These are phyloP conservation scores for Saccostrea cuccullata DNA, from an alignment of 1,140 invertebrate genomes.

Conservation along the genomic window DNA sequence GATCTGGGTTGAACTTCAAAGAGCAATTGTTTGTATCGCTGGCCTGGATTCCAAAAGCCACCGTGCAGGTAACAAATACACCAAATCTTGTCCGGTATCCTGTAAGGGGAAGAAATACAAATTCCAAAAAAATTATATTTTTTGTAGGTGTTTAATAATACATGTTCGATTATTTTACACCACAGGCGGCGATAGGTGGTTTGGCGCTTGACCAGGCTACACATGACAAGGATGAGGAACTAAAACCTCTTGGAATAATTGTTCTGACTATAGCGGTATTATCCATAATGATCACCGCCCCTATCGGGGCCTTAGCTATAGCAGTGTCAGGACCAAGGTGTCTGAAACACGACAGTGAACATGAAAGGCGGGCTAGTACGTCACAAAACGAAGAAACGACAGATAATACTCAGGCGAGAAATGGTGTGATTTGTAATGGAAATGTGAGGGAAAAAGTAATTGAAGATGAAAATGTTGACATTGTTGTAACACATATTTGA, in stretches of 20 bases:
- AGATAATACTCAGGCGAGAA: no score
- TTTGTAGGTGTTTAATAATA: no score
- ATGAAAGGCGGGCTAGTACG: no score
- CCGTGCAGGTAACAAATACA: slow-evolving; percentile 72
- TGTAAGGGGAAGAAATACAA: background rate
- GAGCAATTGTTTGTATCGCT: slow-evolving; percentile 93
- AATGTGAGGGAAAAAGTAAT: no score
- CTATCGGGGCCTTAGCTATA: slow-evolving; percentile 92
- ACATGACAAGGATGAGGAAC: slow-evolving; percentile 55
- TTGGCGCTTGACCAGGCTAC: slow-evolving; percentile 84
- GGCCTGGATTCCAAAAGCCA: slow-evolving; percentile 94
- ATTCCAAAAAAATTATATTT: background rate
- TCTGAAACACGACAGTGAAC: no score
- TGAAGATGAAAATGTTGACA: no score
- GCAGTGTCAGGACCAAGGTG: slow-evolving; percentile 85
- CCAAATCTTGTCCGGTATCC: no score
- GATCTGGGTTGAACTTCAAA: slow-evolving; percentile 86
- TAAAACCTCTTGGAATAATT: slow-evolving; percentile 62
- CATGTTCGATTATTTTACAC: slow-evolving; percentile 39
- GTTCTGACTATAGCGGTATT: slow-evolving; percentile 87
- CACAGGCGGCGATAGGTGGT: slow-evolving; percentile 77
- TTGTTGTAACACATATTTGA: no score
- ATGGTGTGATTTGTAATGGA: no score
- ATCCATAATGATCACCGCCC: slow-evolving; percentile 94
- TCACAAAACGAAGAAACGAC: no score